phyloP scores from a whole-genome alignment of 1,140 invertebrate genomes.

The Kradibia gibbosae region DNA sequence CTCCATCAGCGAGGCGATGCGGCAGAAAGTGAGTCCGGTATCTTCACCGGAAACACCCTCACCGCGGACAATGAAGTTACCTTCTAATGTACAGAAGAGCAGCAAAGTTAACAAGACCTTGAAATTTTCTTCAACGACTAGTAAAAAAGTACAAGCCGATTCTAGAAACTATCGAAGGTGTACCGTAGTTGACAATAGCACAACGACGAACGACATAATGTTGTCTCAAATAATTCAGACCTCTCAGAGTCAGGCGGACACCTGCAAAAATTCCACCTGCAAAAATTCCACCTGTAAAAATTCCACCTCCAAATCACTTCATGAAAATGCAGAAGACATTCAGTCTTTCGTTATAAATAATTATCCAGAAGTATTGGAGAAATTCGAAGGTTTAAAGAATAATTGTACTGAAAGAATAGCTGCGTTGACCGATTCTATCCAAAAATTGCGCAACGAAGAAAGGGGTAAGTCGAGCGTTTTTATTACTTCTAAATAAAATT shows the following conservation, averaged over 20 bases:
- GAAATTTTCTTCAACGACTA: constrained; percentile 33
- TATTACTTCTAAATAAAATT: constrained; percentile 11
- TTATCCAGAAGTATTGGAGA: constrained; percentile 61
- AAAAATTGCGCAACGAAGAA: constrained; percentile 63
- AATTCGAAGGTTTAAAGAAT: constrained; percentile 64
- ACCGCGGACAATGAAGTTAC: constrained; percentile 63
- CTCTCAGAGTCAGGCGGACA: background rate
- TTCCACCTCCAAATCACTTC: constrained; percentile 60
- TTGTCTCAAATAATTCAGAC: background rate
- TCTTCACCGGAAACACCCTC: constrained; percentile 70
- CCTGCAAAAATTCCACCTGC: constrained; percentile 43
- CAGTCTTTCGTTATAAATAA: constrained; percentile 54
- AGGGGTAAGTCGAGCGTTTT: constrained; percentile 56
- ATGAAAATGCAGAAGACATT: constrained; percentile 54
- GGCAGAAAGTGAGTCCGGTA: constrained; percentile 62
- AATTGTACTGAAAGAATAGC: constrained; percentile 65
- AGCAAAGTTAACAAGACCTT: constrained; percentile 55
- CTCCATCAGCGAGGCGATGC: constrained; percentile 51
- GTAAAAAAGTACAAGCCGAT: constrained; percentile 11
- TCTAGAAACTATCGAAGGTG: background rate
- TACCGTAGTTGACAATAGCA: background rate
- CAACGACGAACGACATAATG: background rate
- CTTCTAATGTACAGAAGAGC: constrained; percentile 62
- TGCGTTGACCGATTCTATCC: constrained; percentile 62
- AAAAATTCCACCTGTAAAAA: constrained; percentile 62